A percentile compares a stretch with the other conserved stretches of the same genome.
Conservation (phyloP, 2,888 invertebrate species). For the Hylaea fasciaria region DNA sequence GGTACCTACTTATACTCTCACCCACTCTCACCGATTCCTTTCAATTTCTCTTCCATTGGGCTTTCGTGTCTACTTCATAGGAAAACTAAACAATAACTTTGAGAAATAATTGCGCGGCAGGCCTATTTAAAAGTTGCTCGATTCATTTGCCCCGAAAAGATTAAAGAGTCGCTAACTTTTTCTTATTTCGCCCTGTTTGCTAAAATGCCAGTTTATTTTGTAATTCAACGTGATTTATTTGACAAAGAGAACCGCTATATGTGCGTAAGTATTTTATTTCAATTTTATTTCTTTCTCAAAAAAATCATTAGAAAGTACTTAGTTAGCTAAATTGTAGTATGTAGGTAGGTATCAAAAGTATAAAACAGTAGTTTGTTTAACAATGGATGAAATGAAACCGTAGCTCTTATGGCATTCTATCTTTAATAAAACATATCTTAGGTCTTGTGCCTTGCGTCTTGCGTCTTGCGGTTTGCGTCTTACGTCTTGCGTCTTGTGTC, state of each 20-base stretch:
- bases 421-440: too few species aligned
- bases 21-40: too few species aligned
- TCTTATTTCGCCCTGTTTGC: slow-evolving; percentile 23
- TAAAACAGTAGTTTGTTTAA: too few species aligned
- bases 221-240: slow-evolving; percentile 28
- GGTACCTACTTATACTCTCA: too few species aligned
- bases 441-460: too few species aligned
- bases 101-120: slow-evolving; percentile 20
- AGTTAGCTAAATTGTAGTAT: not conserved
- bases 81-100: slow-evolving; percentile 9
- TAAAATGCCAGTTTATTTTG: slow-evolving; percentile 27
- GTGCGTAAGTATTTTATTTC: slow-evolving; percentile 23
- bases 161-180: slow-evolving; percentile 28
- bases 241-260: slow-evolving; percentile 21
- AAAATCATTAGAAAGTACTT: slow-evolving; percentile 14
- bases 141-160: slow-evolving; percentile 23
- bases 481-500: too few species aligned
- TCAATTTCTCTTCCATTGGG: too few species aligned
- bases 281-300: slow-evolving; percentile 18
- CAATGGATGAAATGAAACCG: too few species aligned
- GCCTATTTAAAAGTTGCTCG: slow-evolving; percentile 27
- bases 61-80: not conserved
- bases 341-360: too few species aligned
- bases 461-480: too few species aligned
- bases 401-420: too few species aligned